phyloP scores from a whole-genome alignment of 2,888 invertebrate genomes.

The Plemyria rubiginata region DNA sequence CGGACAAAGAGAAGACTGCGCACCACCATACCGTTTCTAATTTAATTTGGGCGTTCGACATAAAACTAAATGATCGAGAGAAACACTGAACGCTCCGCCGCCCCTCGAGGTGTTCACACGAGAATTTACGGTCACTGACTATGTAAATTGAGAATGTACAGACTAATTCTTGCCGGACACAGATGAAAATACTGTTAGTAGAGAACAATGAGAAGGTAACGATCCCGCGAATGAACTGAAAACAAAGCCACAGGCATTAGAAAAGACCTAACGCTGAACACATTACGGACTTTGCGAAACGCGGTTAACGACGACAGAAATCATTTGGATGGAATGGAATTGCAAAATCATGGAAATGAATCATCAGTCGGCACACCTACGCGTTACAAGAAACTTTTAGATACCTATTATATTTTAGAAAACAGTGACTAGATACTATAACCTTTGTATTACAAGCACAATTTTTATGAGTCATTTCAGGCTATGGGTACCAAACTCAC shows the following conservation, averaged over 20 bases:
- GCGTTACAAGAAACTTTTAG: constrained; percentile 17
- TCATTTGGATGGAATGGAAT: constrained; percentile 25
- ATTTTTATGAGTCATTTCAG: too few species aligned
- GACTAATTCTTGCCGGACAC: constrained; percentile 64
- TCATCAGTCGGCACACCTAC: constrained; percentile 33
- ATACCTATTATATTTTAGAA: constrained; percentile 29
- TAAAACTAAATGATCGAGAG: constrained; percentile 58
- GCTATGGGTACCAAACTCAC: too few species aligned
- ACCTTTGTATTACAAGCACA: too few species aligned
- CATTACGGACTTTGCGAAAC: constrained; percentile 48
- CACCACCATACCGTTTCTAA: constrained; percentile 61
- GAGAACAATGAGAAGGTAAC: constrained; percentile 50
- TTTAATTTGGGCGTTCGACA: constrained; percentile 71
- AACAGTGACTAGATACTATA: constrained; percentile 5
- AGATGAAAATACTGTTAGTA: constrained; percentile 64
- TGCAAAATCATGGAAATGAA: constrained; percentile 38
- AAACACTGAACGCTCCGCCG: constrained; percentile 63
- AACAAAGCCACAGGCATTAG: constrained; percentile 31
- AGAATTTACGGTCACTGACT: constrained; percentile 82
- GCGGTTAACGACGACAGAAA: constrained; percentile 49
- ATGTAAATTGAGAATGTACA: constrained; percentile 75
- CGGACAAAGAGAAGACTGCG: constrained; percentile 30
- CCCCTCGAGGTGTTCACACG: constrained; percentile 72
- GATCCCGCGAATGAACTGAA: constrained; percentile 42
- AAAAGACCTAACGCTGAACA: constrained; percentile 35